Conservation (phyloP, 2,797 vertebrate genomes). For the Lerista edwardsae region DNA sequence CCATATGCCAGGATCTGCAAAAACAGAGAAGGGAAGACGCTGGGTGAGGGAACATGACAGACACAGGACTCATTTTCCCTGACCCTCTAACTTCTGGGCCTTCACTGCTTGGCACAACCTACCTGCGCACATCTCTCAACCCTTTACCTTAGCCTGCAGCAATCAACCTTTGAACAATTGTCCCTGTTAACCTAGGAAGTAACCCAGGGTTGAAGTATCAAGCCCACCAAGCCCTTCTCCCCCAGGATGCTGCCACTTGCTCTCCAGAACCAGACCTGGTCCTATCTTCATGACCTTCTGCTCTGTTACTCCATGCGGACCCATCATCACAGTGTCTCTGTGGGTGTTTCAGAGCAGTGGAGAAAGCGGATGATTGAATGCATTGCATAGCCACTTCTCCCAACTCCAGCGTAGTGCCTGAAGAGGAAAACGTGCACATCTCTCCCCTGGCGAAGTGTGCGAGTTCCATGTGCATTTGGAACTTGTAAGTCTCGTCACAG, state of each 20-base stretch:
- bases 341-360: neutral
- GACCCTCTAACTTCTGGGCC: neutral
- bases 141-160: neutral
- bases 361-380: neutral
- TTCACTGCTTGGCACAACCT: neutral
- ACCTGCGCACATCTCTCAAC: neutral
- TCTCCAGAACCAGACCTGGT: neutral
- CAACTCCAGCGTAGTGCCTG: neutral
- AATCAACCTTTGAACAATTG: neutral
- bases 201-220: neutral
- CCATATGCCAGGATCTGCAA: conserved; percentile 90
- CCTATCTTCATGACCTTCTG: too few species aligned
- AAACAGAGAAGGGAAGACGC: conserved; percentile 46
- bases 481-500: too few species aligned
- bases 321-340: neutral
- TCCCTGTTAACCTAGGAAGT: neutral
- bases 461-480: neutral
- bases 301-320: neutral
- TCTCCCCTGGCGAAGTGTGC: neutral
- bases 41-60: neutral
- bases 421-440: neutral
- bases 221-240: neutral
- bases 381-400: neutral
- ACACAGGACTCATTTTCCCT: neutral
- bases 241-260: neutral